A percentile compares a stretch with the other conserved stretches of the same genome.
Conservation (phyloP, 2,888 invertebrate species). For the Agrochola lota region DNA sequence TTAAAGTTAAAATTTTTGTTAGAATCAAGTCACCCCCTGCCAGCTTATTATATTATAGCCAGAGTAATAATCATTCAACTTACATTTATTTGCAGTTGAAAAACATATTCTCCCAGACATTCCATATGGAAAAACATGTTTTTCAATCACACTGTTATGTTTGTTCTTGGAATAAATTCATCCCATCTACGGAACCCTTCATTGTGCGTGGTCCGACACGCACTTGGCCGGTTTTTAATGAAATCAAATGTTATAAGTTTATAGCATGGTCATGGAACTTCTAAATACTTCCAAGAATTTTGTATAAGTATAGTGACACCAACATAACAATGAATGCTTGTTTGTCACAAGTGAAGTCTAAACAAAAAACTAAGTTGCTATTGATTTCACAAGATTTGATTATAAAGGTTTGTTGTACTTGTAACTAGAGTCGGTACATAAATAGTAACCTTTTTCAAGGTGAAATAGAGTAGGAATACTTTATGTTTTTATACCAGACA, state of each 20-base stretch:
- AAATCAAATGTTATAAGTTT: background rate
- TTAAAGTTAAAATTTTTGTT: no score
- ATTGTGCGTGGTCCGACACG: no score
- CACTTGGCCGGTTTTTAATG: background rate
- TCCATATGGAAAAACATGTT: no score
- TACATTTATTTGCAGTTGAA: no score
- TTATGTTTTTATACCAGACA: constrained; percentile 5
- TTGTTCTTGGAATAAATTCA: no score
- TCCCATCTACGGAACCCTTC: no score
- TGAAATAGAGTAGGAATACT: background rate
- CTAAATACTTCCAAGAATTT: background rate
- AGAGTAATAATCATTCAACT: no score
- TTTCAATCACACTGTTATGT: no score
- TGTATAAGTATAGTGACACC: background rate
- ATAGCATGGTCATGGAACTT: no score
- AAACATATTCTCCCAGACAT: no score
- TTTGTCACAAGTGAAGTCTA: background rate
- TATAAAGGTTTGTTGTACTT: constrained; percentile 1
- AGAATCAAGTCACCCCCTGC: no score
- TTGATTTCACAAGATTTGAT: background rate
- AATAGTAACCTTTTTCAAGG: constrained; percentile 23
- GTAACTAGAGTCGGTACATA: background rate
- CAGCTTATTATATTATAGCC: no score
- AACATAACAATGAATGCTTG: background rate
- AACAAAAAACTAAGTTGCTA: background rate